Evolutionary conservation across 2,888 invertebrate species (phyloP), one percentile per base, ranked within the genome.

Genomic region (Drosophila greeni): DNA sequence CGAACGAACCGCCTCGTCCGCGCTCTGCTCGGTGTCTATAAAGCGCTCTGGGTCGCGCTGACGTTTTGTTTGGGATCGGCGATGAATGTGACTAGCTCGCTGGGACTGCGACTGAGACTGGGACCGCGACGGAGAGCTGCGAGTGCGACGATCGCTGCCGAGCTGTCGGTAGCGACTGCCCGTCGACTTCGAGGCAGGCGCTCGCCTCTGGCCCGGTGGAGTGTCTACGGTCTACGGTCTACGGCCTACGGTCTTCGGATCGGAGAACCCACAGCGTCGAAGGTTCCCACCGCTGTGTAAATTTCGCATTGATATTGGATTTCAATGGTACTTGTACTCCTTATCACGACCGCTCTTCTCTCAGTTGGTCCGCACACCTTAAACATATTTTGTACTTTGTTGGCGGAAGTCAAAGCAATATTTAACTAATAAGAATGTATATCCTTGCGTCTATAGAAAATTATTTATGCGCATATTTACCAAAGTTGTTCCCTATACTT

Each of bases 221-320:
- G 59, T 34, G 20, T 26, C 49, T 48, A 54, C 24, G 31, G 58
- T 26, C 49, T 48, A 54, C 24, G 31, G 58, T 49, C 31, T 45
- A 42, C 42, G 43, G 59, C 18, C 37, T 61, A 49, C 48, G 61
- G 62, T 62, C 64, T 62, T 62, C 29, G 26, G 24, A 54, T 34
- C 55, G 55, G 59, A 73, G 79, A 76, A 72, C 67, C 66, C 62
- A 62, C 55, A 52, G 52, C 73, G 42, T 36, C 61, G 62, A 66
- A 70, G 62, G 70, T 70, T 73, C 56, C 52, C 65, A 66, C 43
- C 40, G 54, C 57, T 53, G 26, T 72, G 65, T 62, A 62, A 68
- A 69, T 74, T 82, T 86, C 70, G 82, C 78, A 83, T 74, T 82
- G 84, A 83, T 83, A 82, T 86, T 83, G 72, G 71, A 73, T 81